Evolutionary conservation across 64 coral and sea anemone species (phyloP).

Genomic region (Porites australiensis): DNA sequence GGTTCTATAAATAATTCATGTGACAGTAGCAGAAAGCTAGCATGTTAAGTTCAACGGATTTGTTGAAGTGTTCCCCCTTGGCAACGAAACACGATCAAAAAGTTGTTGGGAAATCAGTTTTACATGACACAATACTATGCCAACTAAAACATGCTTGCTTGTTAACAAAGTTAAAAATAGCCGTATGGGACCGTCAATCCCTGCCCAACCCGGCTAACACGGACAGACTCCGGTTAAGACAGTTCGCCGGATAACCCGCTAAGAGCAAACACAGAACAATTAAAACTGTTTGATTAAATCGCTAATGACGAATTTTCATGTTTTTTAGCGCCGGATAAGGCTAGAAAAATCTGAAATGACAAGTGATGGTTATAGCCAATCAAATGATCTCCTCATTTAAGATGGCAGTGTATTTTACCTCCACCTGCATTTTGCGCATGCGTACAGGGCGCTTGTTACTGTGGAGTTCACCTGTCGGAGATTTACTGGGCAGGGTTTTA

Average conservation of each 20-base stretch:
- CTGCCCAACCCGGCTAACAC: background rate
- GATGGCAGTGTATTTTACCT: background rate
- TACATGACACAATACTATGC: background rate
- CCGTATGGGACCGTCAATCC: background rate
- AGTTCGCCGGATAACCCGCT: conserved; percentile 15
- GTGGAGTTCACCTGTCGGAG: conserved; percentile 87
- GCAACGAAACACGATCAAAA: background rate
- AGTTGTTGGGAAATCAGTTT: background rate
- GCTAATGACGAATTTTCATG: conserved; percentile 49
- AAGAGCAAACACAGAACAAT: conserved; percentile 49
- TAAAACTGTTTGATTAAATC: conserved; percentile 61
- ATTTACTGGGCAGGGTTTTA: conserved; percentile 64
- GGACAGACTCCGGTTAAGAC: background rate
- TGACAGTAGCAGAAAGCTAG: conserved; percentile 33
- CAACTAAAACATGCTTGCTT: background rate
- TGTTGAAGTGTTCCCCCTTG: conserved; percentile 3
- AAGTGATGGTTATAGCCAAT: conserved; percentile 56
- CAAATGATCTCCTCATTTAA: conserved; percentile 10
- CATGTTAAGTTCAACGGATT: conserved; percentile 4
- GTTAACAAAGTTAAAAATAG: background rate
- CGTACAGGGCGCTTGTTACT: conserved; percentile 56
- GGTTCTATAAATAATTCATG: conserved; percentile 64
- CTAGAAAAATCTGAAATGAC: conserved; percentile 63
- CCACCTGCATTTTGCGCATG: conserved; percentile 75
- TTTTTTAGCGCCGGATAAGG: conserved; percentile 13